These are phyloP conservation scores for Hypothenemus hampei DNA, from an alignment of 1,140 invertebrate species.

Conservation along the genomic window DNA sequence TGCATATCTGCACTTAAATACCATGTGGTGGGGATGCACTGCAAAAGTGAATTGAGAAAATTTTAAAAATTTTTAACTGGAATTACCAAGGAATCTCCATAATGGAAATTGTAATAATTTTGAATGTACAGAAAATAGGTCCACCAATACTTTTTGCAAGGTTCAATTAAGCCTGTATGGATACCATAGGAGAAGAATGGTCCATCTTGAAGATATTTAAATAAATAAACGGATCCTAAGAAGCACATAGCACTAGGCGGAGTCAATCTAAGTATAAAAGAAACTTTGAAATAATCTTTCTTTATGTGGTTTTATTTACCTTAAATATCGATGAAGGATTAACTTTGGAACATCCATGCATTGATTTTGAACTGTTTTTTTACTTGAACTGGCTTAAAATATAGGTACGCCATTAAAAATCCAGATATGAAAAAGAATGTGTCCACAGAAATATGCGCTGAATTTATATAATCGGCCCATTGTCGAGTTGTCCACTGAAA, in stretches of 20 bases:
- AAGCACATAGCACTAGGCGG: conserved; percentile 20
- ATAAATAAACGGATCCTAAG: conserved; percentile 26
- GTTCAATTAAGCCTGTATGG: conserved; percentile 17
- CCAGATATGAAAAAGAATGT: conserved; percentile 39
- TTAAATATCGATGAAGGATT: conserved; percentile 36
- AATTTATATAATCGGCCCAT: conserved; percentile 27
- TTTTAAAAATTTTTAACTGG: conserved; percentile 10
- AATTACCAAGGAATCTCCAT: conserved; percentile 12
- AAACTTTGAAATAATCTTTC: not conserved
- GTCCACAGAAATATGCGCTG: conserved; percentile 32
- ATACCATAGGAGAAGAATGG: conserved; percentile 16
- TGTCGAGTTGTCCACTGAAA: conserved; percentile 24
- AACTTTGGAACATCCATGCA: conserved; percentile 29
- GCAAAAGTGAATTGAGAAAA: conserved; percentile 25
- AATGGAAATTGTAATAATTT: conserved; percentile 33
- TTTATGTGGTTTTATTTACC: conserved; percentile 30
- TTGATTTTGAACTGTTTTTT: conserved; percentile 17
- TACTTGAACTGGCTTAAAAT: conserved; percentile 30
- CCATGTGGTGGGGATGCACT: conserved; percentile 59
- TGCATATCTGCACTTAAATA: conserved; percentile 63
- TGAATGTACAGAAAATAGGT: conserved; percentile 36
- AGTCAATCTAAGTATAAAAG: conserved; percentile 21
- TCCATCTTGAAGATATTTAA: conserved; percentile 19
- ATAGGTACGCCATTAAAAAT: conserved; percentile 34
- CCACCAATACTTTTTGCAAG: conserved; percentile 37